Conservation (phyloP, 2,113 vertebrate species). For the Chlorocebus sabaeus region DNA sequence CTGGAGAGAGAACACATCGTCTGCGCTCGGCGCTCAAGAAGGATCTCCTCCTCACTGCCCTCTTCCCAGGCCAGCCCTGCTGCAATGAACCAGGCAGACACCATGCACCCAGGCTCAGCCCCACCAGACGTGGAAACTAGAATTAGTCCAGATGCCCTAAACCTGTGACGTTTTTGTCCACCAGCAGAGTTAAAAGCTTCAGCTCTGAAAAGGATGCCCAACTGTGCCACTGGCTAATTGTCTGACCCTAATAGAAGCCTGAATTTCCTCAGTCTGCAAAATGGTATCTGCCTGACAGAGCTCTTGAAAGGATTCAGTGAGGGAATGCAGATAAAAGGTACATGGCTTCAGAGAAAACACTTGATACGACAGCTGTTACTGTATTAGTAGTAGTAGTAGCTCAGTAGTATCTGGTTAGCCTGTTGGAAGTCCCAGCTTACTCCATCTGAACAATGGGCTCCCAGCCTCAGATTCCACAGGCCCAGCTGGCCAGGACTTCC, state of each 20-base stretch:
- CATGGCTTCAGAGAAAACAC: not conserved
- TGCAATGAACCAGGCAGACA: not conserved
- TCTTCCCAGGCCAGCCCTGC: not conserved
- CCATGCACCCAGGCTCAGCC: not conserved
- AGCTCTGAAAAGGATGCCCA: not conserved
- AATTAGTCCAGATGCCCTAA: not conserved
- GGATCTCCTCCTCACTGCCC: not conserved
- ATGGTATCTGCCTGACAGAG: not conserved
- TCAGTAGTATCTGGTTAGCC: not conserved
- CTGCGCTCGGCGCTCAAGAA: not conserved
- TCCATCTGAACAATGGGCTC: not conserved
- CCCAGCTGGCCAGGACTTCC: not conserved
- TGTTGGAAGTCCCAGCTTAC: not conserved
- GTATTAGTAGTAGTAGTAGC: not conserved
- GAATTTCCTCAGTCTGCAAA: constrained; percentile 15
- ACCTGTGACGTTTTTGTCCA: not conserved
- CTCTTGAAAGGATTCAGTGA: not conserved
- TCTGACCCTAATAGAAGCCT: not conserved
- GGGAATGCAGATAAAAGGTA: not conserved
- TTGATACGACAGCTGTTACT: not conserved
- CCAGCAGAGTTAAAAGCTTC: not conserved
- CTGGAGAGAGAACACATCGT: not conserved
- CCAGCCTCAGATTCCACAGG: not conserved
- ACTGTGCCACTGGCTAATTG: not conserved
- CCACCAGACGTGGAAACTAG: not conserved